Conservation (phyloP, 2,797 vertebrate genomes). For the Distichodus sexfasciatus region DNA sequence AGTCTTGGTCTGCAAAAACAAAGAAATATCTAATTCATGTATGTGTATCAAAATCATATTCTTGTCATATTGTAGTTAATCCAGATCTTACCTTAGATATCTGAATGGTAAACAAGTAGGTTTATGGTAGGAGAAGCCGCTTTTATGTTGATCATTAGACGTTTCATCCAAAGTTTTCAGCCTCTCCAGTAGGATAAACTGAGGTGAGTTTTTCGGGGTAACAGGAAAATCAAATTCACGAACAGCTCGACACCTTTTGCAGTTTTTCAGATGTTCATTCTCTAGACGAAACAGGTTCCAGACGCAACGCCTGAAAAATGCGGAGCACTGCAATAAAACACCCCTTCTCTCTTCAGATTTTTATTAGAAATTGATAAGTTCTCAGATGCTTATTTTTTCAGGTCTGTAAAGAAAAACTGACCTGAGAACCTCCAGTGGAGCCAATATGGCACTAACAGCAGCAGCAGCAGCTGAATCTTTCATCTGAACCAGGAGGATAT, state of each 20-base stretch:
- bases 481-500: slow-evolving; percentile 79
- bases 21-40: neutral
- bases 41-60: too few relatives aligned
- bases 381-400: neutral
- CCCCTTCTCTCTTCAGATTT: too few relatives aligned
- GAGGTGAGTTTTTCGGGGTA: slow-evolving; percentile 76
- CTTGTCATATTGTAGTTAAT: too few relatives aligned
- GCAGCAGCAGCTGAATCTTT: slow-evolving; percentile 63
- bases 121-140: neutral
- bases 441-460: slow-evolving; percentile 76
- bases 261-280: slow-evolving; percentile 85
- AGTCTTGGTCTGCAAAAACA: slow-evolving; percentile 12
- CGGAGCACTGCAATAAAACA: too few relatives aligned
- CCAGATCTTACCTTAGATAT: slow-evolving; percentile 5
- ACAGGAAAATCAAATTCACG: slow-evolving; percentile 68
- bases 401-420: slow-evolving; percentile 60
- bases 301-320: slow-evolving; percentile 81
- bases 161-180: slow-evolving; percentile 68
- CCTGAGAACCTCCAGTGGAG: slow-evolving; percentile 85
- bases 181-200: slow-evolving; percentile 77
- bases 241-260: slow-evolving; percentile 78
- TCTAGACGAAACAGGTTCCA: slow-evolving; percentile 86
- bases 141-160: slow-evolving; percentile 2
- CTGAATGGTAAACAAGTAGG: slow-evolving; percentile 7
- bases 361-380: slow-evolving; percentile 15